Conservation (phyloP, 2,888 invertebrate species). For the Metellina segmentata region DNA sequence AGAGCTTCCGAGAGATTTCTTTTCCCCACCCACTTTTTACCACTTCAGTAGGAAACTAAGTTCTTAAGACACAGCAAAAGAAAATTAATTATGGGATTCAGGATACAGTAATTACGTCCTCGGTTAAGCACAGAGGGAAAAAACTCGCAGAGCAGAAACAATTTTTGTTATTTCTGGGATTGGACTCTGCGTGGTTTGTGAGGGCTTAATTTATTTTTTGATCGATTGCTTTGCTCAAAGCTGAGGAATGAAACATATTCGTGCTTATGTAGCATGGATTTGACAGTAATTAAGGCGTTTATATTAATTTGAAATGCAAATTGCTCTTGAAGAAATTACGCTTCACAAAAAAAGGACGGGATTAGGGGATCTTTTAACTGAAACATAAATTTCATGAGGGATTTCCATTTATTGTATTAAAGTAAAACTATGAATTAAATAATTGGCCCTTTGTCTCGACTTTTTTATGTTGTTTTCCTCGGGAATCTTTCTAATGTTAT, state of each 20-base stretch:
- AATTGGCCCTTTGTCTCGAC: background rate
- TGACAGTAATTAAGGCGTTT: slow-evolving; percentile 25
- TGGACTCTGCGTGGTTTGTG: slow-evolving; percentile 22
- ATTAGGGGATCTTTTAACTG: background rate
- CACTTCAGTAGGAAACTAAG: slow-evolving; percentile 29
- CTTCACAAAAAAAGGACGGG: background rate
- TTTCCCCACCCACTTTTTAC: background rate
- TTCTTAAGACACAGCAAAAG: slow-evolving; percentile 10
- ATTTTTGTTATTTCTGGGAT: slow-evolving; percentile 17
- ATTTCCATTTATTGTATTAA: background rate
- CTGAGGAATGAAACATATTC: background rate
- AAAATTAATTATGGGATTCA: slow-evolving; percentile 54
- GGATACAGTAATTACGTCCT: slow-evolving; percentile 48
- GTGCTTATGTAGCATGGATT: slow-evolving; percentile 13
- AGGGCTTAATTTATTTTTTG: slow-evolving; percentile 60
- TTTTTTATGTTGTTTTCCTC: background rate
- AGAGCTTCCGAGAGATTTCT: slow-evolving; percentile 3
- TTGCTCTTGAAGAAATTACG: background rate
- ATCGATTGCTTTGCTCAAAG: slow-evolving; percentile 27
- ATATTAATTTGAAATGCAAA: background rate
- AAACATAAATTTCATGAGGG: background rate
- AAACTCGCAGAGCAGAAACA: background rate
- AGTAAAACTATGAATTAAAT: background rate
- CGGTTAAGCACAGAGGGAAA: slow-evolving; percentile 31
- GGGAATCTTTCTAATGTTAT: background rate